Base-by-base conservation (phyloP, 2,797 vertebrate genomes). In the Takifugu ocellatus region DNA sequence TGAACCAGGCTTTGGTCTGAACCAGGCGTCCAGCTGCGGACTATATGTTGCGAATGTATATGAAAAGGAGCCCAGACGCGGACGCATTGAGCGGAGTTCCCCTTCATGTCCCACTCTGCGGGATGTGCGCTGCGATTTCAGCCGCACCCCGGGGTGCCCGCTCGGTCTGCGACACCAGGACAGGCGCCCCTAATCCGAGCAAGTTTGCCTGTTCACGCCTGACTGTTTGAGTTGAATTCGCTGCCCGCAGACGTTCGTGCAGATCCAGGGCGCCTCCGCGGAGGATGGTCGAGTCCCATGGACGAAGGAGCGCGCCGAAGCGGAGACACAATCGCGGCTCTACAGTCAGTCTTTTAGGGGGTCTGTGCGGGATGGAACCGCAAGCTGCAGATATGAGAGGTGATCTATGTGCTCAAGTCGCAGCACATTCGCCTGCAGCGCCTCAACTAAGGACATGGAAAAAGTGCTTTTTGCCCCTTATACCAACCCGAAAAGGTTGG, bases 111-210 rank as follows among this genome's bases (percentile, higher is more conserved):
- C 68, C 71, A 62, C 85, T 82, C 84, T 57, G 76, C 79, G 81
- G 77, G 80, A 66, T 79, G 51, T 71, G 82, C 79, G 59, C 82
- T 55, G 77, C 86, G 52, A 75, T 83, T 82, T 68, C 66, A 77
- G 79, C 68, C 43, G 79, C 85, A 26, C 88, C 15, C 74, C 54
- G 78, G 81, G 83, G 84, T 56, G 85, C 78, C 87, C 54, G 5
- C 74, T 56, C 65, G 31, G 66, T 61, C 74, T 72, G 65, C 69
- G 78, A 66, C 70, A 64, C 69, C 55, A 66, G 69, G 54, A 46
- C 69, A 29, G 1, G 26, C 17, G 25, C 17, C 46, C 6, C 21
- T 68, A 75, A 85, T 81, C 74, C 62, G 3, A 29, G 71, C 71
- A 81, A 72, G 72, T 82, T 72, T 79, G 76, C 75, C 63, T 74